These are phyloP conservation scores for Sericinus montela DNA, from an alignment of 2,888 invertebrate species.

Conservation along the genomic window DNA sequence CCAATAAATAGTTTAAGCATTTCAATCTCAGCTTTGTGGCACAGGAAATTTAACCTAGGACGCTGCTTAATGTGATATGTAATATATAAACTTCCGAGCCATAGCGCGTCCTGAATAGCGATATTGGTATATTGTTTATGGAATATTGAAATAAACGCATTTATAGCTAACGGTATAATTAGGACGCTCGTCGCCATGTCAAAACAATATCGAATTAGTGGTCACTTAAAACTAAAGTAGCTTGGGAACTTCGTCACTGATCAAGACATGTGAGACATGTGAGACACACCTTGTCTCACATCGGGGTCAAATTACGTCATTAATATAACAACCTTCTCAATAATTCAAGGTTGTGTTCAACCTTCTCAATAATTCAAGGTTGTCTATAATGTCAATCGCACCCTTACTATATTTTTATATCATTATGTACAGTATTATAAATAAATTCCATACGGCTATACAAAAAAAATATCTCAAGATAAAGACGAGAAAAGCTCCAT, in stretches of 20 bases:
- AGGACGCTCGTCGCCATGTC: not conserved
- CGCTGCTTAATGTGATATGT: too few species aligned
- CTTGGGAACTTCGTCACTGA: not conserved
- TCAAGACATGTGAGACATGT: not conserved
- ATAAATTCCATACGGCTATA: too few species aligned
- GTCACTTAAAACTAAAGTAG: not conserved
- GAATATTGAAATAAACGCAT: not conserved
- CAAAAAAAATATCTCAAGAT: too few species aligned
- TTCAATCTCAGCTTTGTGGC: too few species aligned
- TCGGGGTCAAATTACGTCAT: conserved; percentile 15
- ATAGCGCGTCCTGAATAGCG: too few species aligned
- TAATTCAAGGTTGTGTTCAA: conserved; percentile 3
- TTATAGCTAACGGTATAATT: not conserved
- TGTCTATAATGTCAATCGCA: not conserved
- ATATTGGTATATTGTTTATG: not conserved
- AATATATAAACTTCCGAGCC: too few species aligned
- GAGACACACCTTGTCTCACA: too few species aligned
- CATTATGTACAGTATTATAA: too few species aligned
- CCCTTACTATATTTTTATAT: not conserved
- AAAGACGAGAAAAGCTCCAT: too few species aligned
- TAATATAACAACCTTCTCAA: conserved; percentile 12
- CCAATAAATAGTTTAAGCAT: too few species aligned
- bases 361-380: conserved; percentile 3
- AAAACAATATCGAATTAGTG: conserved; percentile 1
- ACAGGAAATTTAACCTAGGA: too few species aligned